Base-by-base conservation (phyloP, 1,140 invertebrate genomes). In the Mactra quadrangularis region DNA sequence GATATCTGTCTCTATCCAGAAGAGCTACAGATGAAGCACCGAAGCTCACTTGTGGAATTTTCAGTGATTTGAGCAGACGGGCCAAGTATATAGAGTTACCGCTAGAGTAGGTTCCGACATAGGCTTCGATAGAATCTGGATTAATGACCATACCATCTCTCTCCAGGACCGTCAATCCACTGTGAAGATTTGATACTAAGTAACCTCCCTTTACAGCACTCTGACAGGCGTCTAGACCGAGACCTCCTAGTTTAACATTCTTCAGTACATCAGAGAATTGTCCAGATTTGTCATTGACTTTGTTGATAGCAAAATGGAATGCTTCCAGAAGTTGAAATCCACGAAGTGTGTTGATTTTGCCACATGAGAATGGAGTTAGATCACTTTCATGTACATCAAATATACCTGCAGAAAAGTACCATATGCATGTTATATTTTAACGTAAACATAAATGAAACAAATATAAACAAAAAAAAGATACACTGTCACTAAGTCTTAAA, bases 31-130 rank as follows among this genome's bases (percentile, higher is more conserved):
- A 95, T 2, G 96, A 97, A 2, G 96, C 95, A 1, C 96, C 96
- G 92, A 96, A 97, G 35, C 96, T 96, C 87, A 97, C 96, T 92
- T 96, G 96, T 0, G 96, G 96, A 74, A 96, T 96, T 84, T 95
- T 94, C 87, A 96, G 95, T 0, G 96, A 76, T 38, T 87, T 90
- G 33, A 92, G 79, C 50, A 92, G 87, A 31, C 88, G 70, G 15
- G 89, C 89, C 55, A 91, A 64, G 59, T 91, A 88, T 13, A 89
- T 85, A 0, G 91, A 90, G n/a, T 84, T 82, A 41, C 86, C 89
- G 72, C 90, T 91, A n/a, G 84, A 82, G 74, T 89, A 88, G 0
- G 87, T 85, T 0, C 89, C 91, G 60, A 92, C 82, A 53, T 92
- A 91, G 0, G 83, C 86, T 52, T 88, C 86, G 47, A 92, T 92